Evolutionary conservation across 2,113 vertebrate genomes (phyloP).

Genomic region (Pipa parva): DNA sequence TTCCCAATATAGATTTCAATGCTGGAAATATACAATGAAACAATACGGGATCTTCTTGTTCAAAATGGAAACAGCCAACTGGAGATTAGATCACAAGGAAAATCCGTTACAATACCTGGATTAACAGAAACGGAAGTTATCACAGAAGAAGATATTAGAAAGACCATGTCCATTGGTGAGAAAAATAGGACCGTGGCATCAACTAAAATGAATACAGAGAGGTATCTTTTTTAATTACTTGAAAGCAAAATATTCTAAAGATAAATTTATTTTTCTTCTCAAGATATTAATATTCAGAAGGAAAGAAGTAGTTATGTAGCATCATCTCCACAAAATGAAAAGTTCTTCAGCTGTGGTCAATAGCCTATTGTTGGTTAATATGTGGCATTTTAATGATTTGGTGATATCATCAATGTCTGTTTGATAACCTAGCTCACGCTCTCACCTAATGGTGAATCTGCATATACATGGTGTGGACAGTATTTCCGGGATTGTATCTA

Average conservation of each 20-base stretch:
- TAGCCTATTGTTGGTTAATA: no score
- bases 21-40: slow-evolving; percentile 62
- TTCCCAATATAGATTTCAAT: slow-evolving; percentile 55
- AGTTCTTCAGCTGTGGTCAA: no score
- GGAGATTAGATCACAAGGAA: slow-evolving; percentile 58
- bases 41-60: slow-evolving; percentile 53
- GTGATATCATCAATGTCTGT: background rate
- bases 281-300: no score
- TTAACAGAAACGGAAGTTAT: slow-evolving; percentile 53
- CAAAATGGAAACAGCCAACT: slow-evolving; percentile 43
- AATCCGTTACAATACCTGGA: slow-evolving; percentile 50
- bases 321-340: no score
- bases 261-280: no score
- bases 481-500: slow-evolving; percentile 50
- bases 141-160: slow-evolving; percentile 54
- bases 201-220: slow-evolving; percentile 60
- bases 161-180: slow-evolving; percentile 52
- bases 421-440: slow-evolving; percentile 50
- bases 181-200: slow-evolving; percentile 57
- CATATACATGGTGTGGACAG: slow-evolving; percentile 50
- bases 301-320: no score
- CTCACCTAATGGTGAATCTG: slow-evolving; percentile 59
- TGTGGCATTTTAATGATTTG: background rate
- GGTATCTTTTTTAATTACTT: slow-evolving; percentile 38
- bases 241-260: no score